A percentile compares a stretch with the other conserved stretches of the same genome.
Conservation (phyloP, 1,140 invertebrate species). For the Hycleus cichorii region DNA sequence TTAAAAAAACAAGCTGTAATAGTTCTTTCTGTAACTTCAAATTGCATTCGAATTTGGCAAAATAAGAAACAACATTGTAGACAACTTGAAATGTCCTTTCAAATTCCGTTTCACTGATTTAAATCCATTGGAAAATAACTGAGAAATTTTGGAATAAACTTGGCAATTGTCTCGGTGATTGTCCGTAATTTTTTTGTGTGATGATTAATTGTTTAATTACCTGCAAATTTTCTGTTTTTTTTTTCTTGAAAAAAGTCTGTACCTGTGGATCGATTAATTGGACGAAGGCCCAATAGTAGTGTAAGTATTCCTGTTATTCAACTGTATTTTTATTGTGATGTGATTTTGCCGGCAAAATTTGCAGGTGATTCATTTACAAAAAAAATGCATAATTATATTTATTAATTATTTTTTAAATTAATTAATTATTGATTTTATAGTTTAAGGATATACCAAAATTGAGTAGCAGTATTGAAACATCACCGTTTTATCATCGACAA, state of each 20-base stretch:
- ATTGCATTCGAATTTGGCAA: no score
- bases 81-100: no score
- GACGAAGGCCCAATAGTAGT: conserved; percentile 28
- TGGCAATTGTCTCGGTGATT: not conserved
- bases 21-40: no score
- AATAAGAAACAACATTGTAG: no score
- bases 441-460: conserved; percentile 87
- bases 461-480: conserved; percentile 55
- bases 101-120: no score
- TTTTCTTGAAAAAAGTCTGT: conserved; percentile 5
- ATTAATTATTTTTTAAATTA: no score
- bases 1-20: no score
- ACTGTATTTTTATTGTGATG: conserved; percentile 1
- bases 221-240: conserved; percentile 14
- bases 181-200: not conserved
- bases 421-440: conserved; percentile 43
- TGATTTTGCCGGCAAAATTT: conserved; percentile 22
- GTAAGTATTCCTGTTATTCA: conserved; percentile 26
- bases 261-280: conserved; percentile 30
- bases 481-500: conserved; percentile 63
- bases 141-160: no score
- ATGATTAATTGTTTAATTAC: not conserved
- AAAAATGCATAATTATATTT: not conserved
- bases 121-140: no score
- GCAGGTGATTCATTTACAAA: conserved; percentile 9